These are phyloP conservation scores for Beaufortia kweichowensis DNA, from an alignment of 2,113 vertebrate genomes.

Conservation along the genomic window DNA sequence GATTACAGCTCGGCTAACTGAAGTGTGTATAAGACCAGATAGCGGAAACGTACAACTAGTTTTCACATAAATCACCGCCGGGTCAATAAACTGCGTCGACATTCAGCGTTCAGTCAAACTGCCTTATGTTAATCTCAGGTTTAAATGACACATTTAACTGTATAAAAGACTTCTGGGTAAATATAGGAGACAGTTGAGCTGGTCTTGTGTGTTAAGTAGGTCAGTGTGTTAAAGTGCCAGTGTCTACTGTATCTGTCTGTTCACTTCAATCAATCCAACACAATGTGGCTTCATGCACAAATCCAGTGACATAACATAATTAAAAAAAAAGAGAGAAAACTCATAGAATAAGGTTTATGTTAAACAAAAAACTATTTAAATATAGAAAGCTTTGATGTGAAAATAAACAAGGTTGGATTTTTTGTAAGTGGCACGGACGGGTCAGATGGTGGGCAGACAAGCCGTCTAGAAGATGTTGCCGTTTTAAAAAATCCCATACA, in stretches of 20 bases:
- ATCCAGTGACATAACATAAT: neutral
- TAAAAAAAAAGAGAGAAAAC: neutral
- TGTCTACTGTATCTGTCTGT: conserved; percentile 38
- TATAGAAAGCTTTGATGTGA: conserved; percentile 22
- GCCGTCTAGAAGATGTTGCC: conserved; percentile 45
- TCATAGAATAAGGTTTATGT: neutral
- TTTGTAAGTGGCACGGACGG: conserved; percentile 48
- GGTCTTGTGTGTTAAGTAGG: conserved; percentile 53
- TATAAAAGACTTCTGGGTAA: conserved; percentile 17
- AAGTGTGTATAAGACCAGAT: conserved; percentile 23
- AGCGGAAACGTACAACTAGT: conserved; percentile 7
- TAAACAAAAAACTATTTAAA: neutral
- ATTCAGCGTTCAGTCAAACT: neutral
- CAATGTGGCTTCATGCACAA: too few species aligned
- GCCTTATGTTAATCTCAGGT: conserved; percentile 1
- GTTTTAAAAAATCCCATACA: conserved; percentile 49
- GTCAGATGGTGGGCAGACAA: conserved; percentile 44
- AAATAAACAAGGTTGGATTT: conserved; percentile 7
- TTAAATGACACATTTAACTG: conserved; percentile 9
- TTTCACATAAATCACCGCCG: conserved; percentile 22
- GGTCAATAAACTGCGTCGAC: neutral
- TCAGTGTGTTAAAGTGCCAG: conserved; percentile 52
- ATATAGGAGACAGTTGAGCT: neutral
- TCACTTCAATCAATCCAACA: conserved; percentile 29
- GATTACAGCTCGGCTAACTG: conserved; percentile 37